Evolutionary conservation across 2,797 vertebrate genomes (phyloP), one percentile per base, ranked within the genome.

Genomic region (Semotilus atromaculatus): DNA sequence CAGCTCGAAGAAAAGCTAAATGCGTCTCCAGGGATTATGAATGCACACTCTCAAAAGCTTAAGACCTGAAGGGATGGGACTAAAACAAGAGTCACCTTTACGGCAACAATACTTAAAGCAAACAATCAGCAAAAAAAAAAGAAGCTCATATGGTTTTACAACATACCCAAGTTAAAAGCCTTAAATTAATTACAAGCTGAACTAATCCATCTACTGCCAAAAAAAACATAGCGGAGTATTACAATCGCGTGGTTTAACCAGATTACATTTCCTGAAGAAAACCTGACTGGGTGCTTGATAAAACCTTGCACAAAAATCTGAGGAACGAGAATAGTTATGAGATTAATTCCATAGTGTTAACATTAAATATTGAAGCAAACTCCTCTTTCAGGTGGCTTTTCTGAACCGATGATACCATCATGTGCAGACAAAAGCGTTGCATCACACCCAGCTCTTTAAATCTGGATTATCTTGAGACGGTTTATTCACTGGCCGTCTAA

Each of bases 401-500:
- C 36, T 66, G 19, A 48, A 45, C 23, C 34, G 1, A 13, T 4
- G 6, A 67, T 75, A 74, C 23, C 11, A 26, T 51, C 18, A 40
- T 34, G 53, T 38, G 60, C 71, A 62, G 75, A 73, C 43, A 9
- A 9, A 43, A 29, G 23, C 23, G 31, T 67, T 85, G 55, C 77
- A 51, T 72, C 31, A 58, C 26, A 19, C 34, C 38, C 74, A 58
- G 53, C 75, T 73, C 51, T 85, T 86, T 74, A 82, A 78, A 70
- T 83, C 58, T 1, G 21, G 31, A 77, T 81, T 79, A 86, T 83
- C 86, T 76, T 53, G 48, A 34, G 51, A 80, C 38, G 70, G 48
- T 84, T 86, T 77, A 88, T 80, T 83, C 38, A 58, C 75, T 85
- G 80, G 13, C 80, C 51, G 29, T 75, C 81, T 82, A 72, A 75